Conservation (phyloP, 2,113 vertebrate species). For the Anhinga rufa region DNA sequence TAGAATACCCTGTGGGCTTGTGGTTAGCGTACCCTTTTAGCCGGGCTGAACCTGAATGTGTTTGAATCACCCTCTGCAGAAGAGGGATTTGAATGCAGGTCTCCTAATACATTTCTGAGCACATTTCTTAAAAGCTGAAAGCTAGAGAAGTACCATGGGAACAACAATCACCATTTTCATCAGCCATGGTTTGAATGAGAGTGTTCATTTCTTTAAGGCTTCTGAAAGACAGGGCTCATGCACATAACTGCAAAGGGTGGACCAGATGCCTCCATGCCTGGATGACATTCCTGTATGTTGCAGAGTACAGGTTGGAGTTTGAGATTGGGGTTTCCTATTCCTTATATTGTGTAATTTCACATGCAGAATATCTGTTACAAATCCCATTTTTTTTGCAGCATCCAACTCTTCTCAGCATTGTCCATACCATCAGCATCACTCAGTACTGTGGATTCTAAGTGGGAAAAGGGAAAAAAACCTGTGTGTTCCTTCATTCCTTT, state of each 20-base stretch:
- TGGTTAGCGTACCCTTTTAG: background rate
- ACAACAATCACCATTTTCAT: background rate
- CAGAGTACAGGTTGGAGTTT: background rate
- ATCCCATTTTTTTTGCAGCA: background rate
- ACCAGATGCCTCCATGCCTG: fast-evolving
- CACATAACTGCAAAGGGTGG: background rate
- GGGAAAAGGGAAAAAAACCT: background rate
- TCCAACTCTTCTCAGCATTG: background rate
- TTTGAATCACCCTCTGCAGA: background rate
- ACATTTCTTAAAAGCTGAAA: background rate
- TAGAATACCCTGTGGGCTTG: background rate
- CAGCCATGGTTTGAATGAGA: background rate
- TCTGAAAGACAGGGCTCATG: background rate
- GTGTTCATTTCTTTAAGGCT: background rate
- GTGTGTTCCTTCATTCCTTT: background rate
- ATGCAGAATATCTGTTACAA: background rate
- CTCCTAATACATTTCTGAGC: background rate
- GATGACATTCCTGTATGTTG: background rate
- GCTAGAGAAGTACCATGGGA: background rate
- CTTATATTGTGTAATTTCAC: background rate
- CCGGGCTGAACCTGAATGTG: background rate
- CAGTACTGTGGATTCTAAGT: background rate
- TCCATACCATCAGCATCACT: background rate
- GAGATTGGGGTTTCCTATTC: background rate
- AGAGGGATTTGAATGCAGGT: background rate